These are phyloP conservation scores for Epinephelus coioides DNA, from an alignment of 2,797 vertebrate genomes.

Conservation along the genomic window DNA sequence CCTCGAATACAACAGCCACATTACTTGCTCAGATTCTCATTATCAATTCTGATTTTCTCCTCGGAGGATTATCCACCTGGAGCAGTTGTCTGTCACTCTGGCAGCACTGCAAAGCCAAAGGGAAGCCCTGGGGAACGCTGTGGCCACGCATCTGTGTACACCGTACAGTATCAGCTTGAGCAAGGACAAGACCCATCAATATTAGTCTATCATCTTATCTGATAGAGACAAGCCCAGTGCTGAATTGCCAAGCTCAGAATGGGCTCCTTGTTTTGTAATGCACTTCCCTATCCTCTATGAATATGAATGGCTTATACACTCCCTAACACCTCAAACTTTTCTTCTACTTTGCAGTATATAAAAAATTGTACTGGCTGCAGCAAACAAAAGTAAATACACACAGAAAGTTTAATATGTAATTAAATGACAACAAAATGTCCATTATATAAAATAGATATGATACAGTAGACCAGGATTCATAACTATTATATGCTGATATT, in stretches of 20 bases:
- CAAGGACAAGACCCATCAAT: constrained; percentile 84
- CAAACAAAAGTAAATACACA: constrained; percentile 9
- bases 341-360: constrained; percentile 29
- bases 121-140: constrained; percentile 61
- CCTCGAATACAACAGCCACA: constrained; percentile 49
- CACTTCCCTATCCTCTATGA: constrained; percentile 56
- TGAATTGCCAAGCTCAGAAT: constrained; percentile 74
- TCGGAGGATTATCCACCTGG: constrained; percentile 65
- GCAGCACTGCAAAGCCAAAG: constrained; percentile 55
- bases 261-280: constrained; percentile 58
- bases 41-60: constrained; percentile 59
- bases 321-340: constrained; percentile 48
- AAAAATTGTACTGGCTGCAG: constrained; percentile 15
- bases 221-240: constrained; percentile 77
- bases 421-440: background rate
- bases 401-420: background rate
- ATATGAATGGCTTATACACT: constrained; percentile 60
- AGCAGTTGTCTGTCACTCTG: constrained; percentile 73
- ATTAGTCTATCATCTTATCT: constrained; percentile 80
- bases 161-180: constrained; percentile 74
- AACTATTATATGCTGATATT: background rate
- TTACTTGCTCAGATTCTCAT: constrained; percentile 62
- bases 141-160: constrained; percentile 53
- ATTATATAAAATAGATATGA: background rate
- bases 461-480: background rate